Evolutionary conservation across 2,113 vertebrate species (phyloP), one percentile per base, ranked within the genome.

Genomic region (Cepphus grylle): DNA sequence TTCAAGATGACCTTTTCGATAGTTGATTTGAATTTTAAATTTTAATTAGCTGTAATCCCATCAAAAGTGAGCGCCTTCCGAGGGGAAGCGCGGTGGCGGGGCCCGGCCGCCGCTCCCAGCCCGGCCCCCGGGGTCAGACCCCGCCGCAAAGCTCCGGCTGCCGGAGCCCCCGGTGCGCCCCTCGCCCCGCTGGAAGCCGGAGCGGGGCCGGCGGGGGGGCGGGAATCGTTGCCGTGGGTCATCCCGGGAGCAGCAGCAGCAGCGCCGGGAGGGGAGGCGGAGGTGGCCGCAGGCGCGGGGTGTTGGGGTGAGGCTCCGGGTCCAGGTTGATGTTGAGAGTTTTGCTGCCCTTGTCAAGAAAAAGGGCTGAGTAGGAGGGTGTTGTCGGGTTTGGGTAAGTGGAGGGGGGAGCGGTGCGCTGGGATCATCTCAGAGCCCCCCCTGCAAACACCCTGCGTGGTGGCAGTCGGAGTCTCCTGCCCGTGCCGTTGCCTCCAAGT

Each of bases 21-120:
- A 52, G 93, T 82, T 86, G 83, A 88, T 96, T 96, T 93, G 95
- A 92, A 96, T 92, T 96, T 93, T 83, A 92, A 81, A 94, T 93
- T 92, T 94, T 92, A 90, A 96, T 92, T 90, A 82, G 88, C 85
- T 42, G 79, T 92, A 94, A 90, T 93, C 76, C 82, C 92, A 70
- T 88, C 93, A 70, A 38, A 90, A 94, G 82, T 36, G 61, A 88
- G 92, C 65, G n/a, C 77, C 42, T 58, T 50, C 65, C 3, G 32
- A 55, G 53, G 25, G 50, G 59, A 5, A 36, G 62, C 42, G 76
- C 25, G 61, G 47, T 11, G 52, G 26, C 49, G 32, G 43, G n/a
- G n/a, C 11, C 26, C 50, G 47, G 27, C 29, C 30, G 42, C 42
- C 8, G 49, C 25, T 47, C 55, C 32, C 69, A 12, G 23, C 55